phyloP scores from a whole-genome alignment of 2,113 vertebrate genomes.

The Leiothrix lutea region DNA sequence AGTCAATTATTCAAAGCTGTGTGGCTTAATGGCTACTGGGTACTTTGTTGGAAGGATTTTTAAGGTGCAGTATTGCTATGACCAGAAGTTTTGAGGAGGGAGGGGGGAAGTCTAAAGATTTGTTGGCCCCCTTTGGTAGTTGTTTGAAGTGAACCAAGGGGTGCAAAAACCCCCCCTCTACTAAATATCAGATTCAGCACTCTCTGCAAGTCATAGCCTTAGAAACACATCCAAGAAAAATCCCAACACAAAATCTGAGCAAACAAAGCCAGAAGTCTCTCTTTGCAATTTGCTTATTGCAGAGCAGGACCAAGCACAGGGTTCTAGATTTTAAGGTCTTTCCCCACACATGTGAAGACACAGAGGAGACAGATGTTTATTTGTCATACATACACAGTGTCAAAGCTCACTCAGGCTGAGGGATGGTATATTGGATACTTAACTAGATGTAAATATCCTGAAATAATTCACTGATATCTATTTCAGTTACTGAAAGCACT shows the following conservation, averaged over 20 bases:
- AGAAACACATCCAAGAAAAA: background rate
- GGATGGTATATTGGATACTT: rapidly evolving
- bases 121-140: background rate
- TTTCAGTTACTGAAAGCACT: background rate
- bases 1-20: background rate
- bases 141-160: background rate
- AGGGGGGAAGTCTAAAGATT: too few species aligned
- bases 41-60: too few species aligned
- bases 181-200: background rate
- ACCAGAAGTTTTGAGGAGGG: background rate
- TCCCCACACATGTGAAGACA: background rate
- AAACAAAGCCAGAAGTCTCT: background rate
- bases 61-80: background rate
- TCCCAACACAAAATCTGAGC: background rate
- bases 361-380: background rate
- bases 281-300: background rate
- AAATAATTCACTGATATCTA: background rate
- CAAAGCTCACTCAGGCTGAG: background rate
- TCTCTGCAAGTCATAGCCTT: background rate
- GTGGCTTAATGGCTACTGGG: background rate
- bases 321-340: background rate
- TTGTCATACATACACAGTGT: background rate
- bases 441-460: background rate
- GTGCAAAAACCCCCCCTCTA: too few species aligned
- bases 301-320: background rate